phyloP scores from a whole-genome alignment of 2,888 invertebrate species.

The Cryptocephalus moraei region DNA sequence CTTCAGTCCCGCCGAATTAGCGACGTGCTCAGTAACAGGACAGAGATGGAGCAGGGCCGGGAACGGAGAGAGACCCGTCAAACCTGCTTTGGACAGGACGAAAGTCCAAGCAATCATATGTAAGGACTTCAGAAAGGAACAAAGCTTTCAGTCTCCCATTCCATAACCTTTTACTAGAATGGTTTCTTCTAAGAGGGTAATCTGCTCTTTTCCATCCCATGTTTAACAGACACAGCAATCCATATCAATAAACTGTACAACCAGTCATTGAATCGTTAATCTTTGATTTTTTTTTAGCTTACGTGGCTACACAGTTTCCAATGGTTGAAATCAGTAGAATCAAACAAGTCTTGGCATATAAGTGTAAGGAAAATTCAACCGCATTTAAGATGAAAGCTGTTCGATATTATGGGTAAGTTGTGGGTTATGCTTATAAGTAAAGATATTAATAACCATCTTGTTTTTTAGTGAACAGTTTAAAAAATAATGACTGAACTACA shows the following conservation, averaged over 20 bases:
- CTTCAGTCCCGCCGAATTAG: constrained; percentile 63
- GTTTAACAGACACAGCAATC: too few relatives aligned
- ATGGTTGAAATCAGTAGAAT: constrained; percentile 65
- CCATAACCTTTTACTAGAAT: too few relatives aligned
- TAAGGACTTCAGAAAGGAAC: constrained; percentile 33
- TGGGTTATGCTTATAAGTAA: too few relatives aligned
- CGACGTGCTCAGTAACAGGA: constrained; percentile 65
- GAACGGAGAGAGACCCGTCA: constrained; percentile 62
- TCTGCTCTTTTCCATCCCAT: too few relatives aligned
- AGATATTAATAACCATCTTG: too few relatives aligned
- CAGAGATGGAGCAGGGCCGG: constrained; percentile 68
- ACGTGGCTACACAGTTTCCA: constrained; percentile 63
- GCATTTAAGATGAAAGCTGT: constrained; percentile 65
- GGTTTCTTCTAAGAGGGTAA: too few relatives aligned
- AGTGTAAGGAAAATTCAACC: constrained; percentile 69
- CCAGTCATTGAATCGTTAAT: too few relatives aligned
- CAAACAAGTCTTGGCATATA: constrained; percentile 67
- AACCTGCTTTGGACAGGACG: constrained; percentile 60
- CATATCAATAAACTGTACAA: too few relatives aligned
- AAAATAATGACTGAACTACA: too few relatives aligned
- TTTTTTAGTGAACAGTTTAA: too few relatives aligned
- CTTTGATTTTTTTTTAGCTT: too few relatives aligned
- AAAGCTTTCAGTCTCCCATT: too few relatives aligned
- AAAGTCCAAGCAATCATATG: constrained; percentile 67
- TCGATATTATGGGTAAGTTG: constrained; percentile 42